These are phyloP conservation scores for Cacoxenus indagator DNA, from an alignment of 2,888 invertebrate species.

Conservation along the genomic window DNA sequence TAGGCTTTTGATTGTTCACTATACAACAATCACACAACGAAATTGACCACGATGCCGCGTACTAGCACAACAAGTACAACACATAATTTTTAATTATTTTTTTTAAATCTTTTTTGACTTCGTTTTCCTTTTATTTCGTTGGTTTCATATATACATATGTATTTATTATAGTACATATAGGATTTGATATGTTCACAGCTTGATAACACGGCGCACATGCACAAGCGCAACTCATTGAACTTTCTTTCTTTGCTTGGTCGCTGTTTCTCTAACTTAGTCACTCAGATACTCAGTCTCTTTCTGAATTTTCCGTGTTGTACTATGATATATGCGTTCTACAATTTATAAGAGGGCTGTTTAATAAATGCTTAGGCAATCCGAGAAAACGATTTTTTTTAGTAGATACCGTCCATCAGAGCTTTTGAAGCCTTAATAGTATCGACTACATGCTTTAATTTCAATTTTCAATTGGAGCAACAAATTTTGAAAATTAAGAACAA, in stretches of 20 bases:
- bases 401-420: too few relatives aligned
- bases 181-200: neutral
- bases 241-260: slow-evolving; percentile 42
- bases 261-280: slow-evolving; percentile 2
- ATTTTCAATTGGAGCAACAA: too few relatives aligned
- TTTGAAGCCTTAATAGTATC: too few relatives aligned
- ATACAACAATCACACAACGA: slow-evolving; percentile 22
- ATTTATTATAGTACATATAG: too few relatives aligned
- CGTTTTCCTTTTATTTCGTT: neutral
- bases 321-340: too few relatives aligned
- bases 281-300: too few relatives aligned
- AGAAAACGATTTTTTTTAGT: too few relatives aligned
- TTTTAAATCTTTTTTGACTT: neutral
- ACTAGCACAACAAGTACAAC: slow-evolving; percentile 16
- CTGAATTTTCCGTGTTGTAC: too few relatives aligned
- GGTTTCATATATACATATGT: neutral
- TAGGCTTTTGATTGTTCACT: neutral
- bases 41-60: slow-evolving; percentile 56
- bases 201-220: slow-evolving; percentile 29
- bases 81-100: slow-evolving; percentile 49
- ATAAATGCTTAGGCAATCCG: too few relatives aligned
- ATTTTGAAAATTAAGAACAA: too few relatives aligned
- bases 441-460: too few relatives aligned
- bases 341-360: too few relatives aligned
- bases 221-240: slow-evolving; percentile 41